Base-by-base conservation (phyloP, 2,797 vertebrate genomes). In the Chrysocyon brachyurus region DNA sequence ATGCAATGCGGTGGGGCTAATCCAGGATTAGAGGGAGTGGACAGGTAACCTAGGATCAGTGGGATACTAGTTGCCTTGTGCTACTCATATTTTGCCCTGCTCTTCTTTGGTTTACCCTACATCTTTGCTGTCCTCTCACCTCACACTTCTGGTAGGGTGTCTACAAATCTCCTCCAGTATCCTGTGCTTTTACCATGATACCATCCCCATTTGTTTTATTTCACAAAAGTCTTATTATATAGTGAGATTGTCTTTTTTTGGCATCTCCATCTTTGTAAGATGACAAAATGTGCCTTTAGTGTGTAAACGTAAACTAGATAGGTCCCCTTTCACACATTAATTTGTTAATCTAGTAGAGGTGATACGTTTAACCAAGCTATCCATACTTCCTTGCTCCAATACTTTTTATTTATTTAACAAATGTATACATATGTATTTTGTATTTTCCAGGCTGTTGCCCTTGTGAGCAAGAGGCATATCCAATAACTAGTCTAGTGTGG, bases 391-490 rank as follows among this genome's bases (percentile, higher is more conserved):
- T 94, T 59, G 3, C 10, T 17, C 28, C 24, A 52, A n/a, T 83
- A 12, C 21, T 59, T 89, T 94, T 81, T 61, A 72, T 91, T 91
- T 59, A 57, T 92, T 87, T 93, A 82, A 63, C 66, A 91, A 72
- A 87, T 87, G 86, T 54, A 26, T 73, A 57, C 66, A 87, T 83
- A 11, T 7, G 40, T 66, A n/a, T 66, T 68, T 68, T 33, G 9
- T 0, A 68, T 12, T 78, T 49, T 64, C 52, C 91, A 12, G 12
- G n/a, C 21, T 63, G 16, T 59, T 63, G 5, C 16, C 77, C 11
- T 95, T 95, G 77, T 54, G 24, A 89, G 8, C 36, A 87, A 91
- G 40, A 88, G 56, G 5, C 49, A 36, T 83, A 52, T 57, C 66
- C 28, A 64, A 46, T 66, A 95, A 87, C 26, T 40, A 87, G 56